Evolutionary conservation across 2,113 vertebrate genomes (phyloP), one percentile per base, ranked within the genome.

Genomic region (Limnothrissa miodon): DNA sequence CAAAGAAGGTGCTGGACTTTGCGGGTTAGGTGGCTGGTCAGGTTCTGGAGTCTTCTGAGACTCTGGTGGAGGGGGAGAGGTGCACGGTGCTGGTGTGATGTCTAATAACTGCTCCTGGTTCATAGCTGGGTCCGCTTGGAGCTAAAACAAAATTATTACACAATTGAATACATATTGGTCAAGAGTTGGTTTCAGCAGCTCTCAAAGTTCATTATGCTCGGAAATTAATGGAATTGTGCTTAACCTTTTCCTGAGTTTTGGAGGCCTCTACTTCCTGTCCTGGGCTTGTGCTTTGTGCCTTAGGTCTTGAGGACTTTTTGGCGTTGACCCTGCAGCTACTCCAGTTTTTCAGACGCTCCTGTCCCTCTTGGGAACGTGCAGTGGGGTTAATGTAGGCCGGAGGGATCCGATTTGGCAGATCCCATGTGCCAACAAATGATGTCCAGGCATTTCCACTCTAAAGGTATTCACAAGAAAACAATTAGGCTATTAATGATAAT

Each of bases 381-480:
- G 88, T 93, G 1, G 91, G 87, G 84, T 93, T 93, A 46, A 92
- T 86, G 66, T 11, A 4, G 7, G 44, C 81, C 1, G 81, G 85
- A 9, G 92, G 89, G 48, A 92, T 89, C 4, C 78, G 88, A 23
- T 53, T 81, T 9, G 93, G 93, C 62, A 94, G 87, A 84, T 95
- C 94, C 95, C 93, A 94, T 1, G 93, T 95, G 5, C 93, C 94
- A 45, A 89, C 92, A 70, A 93, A 95, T 81, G 91, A 90, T 39
- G 94, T 82, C 93, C 92, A 92, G 5, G 91, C 83, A 56, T 85
- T 90, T 93, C 78, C 33, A 87, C 13, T 10, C 80, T 78, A 13
- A 46, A 33, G 80, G 82, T 80, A 86, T 70, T 19, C 29, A 84
- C 48, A 83, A 39, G 6, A 79, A 36, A 23, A 81, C 51, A 44